Conservation (phyloP, 2,113 vertebrate genomes). For the Equus quagga region DNA sequence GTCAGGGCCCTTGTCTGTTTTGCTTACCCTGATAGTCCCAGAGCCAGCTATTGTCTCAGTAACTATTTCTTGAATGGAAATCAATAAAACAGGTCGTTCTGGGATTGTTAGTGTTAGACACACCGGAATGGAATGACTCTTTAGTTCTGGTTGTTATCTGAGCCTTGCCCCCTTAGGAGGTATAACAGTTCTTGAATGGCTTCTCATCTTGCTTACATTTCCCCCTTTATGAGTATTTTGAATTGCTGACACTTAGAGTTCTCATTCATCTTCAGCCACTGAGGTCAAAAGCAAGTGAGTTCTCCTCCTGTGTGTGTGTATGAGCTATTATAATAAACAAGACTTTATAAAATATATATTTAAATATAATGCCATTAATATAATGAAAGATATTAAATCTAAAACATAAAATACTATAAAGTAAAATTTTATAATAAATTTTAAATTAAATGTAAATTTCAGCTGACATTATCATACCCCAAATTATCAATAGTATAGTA, state of each 20-base stretch:
- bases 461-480: neutral
- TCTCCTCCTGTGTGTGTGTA: neutral
- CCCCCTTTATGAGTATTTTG: neutral
- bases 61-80: neutral
- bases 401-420: neutral
- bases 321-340: neutral
- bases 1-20: neutral
- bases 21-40: neutral
- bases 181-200: neutral
- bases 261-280: neutral
- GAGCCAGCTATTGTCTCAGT: neutral
- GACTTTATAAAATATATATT: neutral
- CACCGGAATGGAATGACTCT: neutral
- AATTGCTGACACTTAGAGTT: neutral
- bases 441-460: neutral
- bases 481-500: neutral
- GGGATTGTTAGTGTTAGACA: neutral
- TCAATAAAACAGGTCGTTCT: neutral
- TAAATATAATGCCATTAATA: neutral
- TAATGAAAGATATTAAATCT: neutral
- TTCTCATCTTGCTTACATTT: neutral
- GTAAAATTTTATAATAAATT: neutral
- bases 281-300: neutral
- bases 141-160: neutral
- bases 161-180: neutral